Percentiles rank a stretch among this genome's conserved stretches.
phyloP scores from a whole-genome alignment of 2,888 invertebrate species.

The Spialia ferax region DNA sequence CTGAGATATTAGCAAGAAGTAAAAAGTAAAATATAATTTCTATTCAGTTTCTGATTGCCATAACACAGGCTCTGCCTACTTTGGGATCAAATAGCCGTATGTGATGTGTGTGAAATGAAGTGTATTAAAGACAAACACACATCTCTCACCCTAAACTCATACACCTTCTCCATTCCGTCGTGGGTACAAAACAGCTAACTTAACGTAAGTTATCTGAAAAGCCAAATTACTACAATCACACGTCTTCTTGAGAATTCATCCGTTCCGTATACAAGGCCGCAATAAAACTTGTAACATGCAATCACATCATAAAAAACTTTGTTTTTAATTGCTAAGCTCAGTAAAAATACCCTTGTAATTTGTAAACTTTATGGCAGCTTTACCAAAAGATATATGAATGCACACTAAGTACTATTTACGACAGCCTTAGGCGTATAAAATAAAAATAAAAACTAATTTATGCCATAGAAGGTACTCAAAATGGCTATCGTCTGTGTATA shows the following conservation, averaged over 20 bases:
- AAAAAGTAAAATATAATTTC: too few relatives aligned
- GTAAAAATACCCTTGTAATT: slow-evolving; percentile 14
- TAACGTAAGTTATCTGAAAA: slow-evolving; percentile 8
- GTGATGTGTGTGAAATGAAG: too few relatives aligned
- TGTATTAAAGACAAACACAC: too few relatives aligned
- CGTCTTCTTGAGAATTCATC: neutral
- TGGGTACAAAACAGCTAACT: too few relatives aligned
- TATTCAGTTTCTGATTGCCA: too few relatives aligned
- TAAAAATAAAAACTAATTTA: neutral
- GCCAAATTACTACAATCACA: slow-evolving; percentile 19
- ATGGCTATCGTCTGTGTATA: too few relatives aligned
- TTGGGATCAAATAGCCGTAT: too few relatives aligned
- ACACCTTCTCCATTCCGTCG: too few relatives aligned
- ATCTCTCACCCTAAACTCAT: too few relatives aligned
- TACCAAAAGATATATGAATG: neutral
- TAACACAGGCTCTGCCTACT: too few relatives aligned
- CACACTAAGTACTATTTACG: neutral
- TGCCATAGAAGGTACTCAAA: too few relatives aligned
- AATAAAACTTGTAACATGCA: slow-evolving; percentile 26
- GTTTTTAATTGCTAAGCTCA: slow-evolving; percentile 22
- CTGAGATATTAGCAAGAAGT: too few relatives aligned
- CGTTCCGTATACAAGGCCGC: slow-evolving; percentile 5
- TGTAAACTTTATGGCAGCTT: slow-evolving; percentile 6
- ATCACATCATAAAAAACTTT: slow-evolving; percentile 32
- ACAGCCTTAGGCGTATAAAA: neutral